Conservation (phyloP, 1,140 invertebrate species). For the Tenebrio molitor region DNA sequence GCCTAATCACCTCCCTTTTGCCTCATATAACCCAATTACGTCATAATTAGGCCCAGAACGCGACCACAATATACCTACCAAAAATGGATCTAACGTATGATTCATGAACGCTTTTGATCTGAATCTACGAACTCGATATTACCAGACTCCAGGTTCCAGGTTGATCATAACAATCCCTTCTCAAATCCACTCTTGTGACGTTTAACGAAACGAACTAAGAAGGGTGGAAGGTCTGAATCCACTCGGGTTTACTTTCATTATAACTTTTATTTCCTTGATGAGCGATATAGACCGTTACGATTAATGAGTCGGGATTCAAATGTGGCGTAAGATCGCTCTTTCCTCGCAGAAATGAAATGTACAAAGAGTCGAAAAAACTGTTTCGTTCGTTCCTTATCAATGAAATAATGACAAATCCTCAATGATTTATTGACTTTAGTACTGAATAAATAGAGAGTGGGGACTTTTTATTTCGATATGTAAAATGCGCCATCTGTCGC, state of each 20-base stretch:
- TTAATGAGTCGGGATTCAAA: background rate
- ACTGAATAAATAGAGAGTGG: too few species aligned
- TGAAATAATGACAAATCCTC: too few species aligned
- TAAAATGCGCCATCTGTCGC: too few species aligned
- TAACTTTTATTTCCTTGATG: too few species aligned
- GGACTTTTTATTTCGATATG: too few species aligned
- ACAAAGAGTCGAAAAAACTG: too few species aligned
- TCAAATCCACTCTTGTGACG: background rate
- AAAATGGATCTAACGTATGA: conserved; percentile 11
- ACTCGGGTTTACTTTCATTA: background rate
- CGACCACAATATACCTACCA: conserved; percentile 8
- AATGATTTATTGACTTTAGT: too few species aligned
- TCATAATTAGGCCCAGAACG: conserved; percentile 10
- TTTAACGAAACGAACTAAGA: background rate
- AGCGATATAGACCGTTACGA: background rate
- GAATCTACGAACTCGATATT: conserved; percentile 1
- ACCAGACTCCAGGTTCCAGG: background rate
- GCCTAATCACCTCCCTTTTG: conserved; percentile 27
- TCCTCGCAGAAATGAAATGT: too few species aligned
- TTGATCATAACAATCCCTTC: background rate
- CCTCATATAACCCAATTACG: conserved; percentile 19
- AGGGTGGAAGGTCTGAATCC: background rate
- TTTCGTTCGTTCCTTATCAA: too few species aligned
- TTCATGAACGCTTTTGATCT: background rate
- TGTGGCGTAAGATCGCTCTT: too few species aligned